phyloP scores from a whole-genome alignment of 1,140 invertebrate species.

The Caenorhabditis briggsae region DNA sequence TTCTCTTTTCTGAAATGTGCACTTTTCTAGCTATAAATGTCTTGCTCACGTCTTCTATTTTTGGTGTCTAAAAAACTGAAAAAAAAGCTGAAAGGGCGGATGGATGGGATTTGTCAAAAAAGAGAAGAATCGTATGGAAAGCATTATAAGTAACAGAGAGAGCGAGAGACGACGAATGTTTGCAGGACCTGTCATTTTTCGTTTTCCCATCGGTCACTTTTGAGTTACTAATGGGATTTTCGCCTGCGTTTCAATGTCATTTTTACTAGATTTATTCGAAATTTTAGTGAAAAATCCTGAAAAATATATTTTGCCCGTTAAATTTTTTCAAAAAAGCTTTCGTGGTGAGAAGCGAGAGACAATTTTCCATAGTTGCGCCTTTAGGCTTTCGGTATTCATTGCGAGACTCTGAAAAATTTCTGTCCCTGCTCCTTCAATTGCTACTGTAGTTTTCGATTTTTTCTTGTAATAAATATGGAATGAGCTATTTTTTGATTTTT shows the following conservation, averaged over 20 bases:
- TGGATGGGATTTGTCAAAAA: not conserved
- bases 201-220: slow-evolving; percentile 37
- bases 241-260: not conserved
- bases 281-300: not conserved
- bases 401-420: no score
- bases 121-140: slow-evolving; percentile 2
- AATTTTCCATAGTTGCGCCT: no score
- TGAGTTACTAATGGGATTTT: slow-evolving; percentile 2
- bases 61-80: not conserved
- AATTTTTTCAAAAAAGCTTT: no score
- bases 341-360: no score
- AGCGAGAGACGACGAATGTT: not conserved
- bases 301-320: no score
- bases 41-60: not conserved
- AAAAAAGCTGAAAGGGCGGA: not conserved
- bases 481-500: no score
- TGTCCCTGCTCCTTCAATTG: no score
- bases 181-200: slow-evolving; percentile 44
- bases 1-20: not conserved
- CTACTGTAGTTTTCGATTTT: no score
- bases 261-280: not conserved
- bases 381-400: no score
- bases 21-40: not conserved
- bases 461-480: no score
- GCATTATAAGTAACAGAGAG: slow-evolving; percentile 5